Percentiles rank a stretch among this genome's conserved stretches.
phyloP scores from a whole-genome alignment of 2,888 invertebrate species.

The Ectemnius lituratus region DNA sequence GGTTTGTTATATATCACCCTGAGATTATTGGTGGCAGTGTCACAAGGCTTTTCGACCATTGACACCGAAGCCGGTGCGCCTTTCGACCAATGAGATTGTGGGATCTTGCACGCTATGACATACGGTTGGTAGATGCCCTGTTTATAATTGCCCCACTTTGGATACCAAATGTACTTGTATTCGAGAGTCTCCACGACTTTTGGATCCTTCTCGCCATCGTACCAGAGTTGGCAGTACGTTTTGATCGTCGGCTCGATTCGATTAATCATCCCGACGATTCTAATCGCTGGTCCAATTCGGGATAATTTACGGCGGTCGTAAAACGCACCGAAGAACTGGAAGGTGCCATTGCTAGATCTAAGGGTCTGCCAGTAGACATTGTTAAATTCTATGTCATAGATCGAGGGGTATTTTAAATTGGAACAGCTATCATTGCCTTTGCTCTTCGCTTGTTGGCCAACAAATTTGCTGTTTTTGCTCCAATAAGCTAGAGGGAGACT shows the following conservation, averaged over 20 bases:
- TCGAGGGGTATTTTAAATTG: slow-evolving; percentile 85
- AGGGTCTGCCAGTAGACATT: slow-evolving; percentile 96
- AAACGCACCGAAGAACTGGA: slow-evolving; percentile 94
- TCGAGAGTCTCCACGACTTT: slow-evolving; percentile 90
- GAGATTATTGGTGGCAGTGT: slow-evolving; percentile 91
- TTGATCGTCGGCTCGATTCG: slow-evolving; percentile 90
- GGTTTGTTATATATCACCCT: slow-evolving; percentile 90
- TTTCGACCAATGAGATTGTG: slow-evolving; percentile 84
- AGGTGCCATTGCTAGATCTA: slow-evolving; percentile 90
- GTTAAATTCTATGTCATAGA: slow-evolving; percentile 95
- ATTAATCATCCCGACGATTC: slow-evolving; percentile 93
- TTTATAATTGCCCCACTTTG: slow-evolving; percentile 96
- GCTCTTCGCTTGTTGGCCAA: slow-evolving; percentile 58
- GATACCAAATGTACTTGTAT: slow-evolving; percentile 96
- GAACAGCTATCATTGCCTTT: slow-evolving; percentile 84
- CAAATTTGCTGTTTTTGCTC: slow-evolving; percentile 84
- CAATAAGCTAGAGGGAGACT: slow-evolving; percentile 92
- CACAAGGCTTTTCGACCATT: slow-evolving; percentile 90
- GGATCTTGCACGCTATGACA: slow-evolving; percentile 92
- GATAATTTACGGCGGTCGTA: slow-evolving; percentile 89
- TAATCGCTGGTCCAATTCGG: slow-evolving; percentile 88
- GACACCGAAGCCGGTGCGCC: slow-evolving; percentile 91
- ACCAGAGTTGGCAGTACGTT: slow-evolving; percentile 94
- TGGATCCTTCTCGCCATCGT: slow-evolving; percentile 89
- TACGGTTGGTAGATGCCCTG: slow-evolving; percentile 95